A percentile compares a stretch with the other conserved stretches of the same genome.
Evolutionary conservation across 1,140 invertebrate species (phyloP).

Genomic region (Planococcus citri): DNA sequence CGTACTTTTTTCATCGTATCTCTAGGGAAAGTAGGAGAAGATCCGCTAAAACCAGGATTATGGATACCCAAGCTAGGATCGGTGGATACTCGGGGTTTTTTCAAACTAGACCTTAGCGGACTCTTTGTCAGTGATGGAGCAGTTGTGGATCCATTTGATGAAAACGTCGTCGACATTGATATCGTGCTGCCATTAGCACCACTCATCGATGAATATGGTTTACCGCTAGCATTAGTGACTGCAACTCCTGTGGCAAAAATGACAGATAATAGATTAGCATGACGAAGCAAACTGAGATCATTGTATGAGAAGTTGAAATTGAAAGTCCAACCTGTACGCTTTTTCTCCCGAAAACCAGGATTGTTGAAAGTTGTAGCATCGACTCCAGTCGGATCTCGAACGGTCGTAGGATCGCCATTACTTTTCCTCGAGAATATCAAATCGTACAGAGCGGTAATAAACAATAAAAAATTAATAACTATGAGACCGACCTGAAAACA

Average conservation of each 20-base stretch:
- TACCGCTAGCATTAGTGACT: conserved; percentile 68
- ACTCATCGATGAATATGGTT: conserved; percentile 50
- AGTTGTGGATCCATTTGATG: conserved; percentile 44
- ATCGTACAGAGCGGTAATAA: conserved; percentile 64
- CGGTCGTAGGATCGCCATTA: conserved; percentile 61
- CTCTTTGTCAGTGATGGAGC: conserved; percentile 46
- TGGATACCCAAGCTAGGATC: conserved; percentile 59
- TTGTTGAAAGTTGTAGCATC: conserved; percentile 63
- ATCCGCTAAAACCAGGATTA: conserved; percentile 67
- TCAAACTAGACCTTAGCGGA: conserved; percentile 64
- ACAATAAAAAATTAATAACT: conserved; percentile 54
- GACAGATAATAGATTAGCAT: too few relatives aligned
- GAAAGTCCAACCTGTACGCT: background rate
- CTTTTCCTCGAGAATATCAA: conserved; percentile 49
- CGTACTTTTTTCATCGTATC: conserved; percentile 77
- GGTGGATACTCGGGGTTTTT: conserved; percentile 53
- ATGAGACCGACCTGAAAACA: conserved; percentile 55
- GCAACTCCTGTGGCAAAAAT: conserved; percentile 39
- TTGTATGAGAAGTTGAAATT: too few relatives aligned
- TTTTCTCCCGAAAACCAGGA: conserved; percentile 62
- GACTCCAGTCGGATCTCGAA: conserved; percentile 36
- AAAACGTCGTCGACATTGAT: conserved; percentile 55
- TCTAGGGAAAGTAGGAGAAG: conserved; percentile 61
- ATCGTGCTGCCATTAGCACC: conserved; percentile 54
- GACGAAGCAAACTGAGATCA: too few relatives aligned